These are phyloP conservation scores for Cavia porcellus DNA, from an alignment of 2,113 vertebrate genomes.

Conservation along the genomic window DNA sequence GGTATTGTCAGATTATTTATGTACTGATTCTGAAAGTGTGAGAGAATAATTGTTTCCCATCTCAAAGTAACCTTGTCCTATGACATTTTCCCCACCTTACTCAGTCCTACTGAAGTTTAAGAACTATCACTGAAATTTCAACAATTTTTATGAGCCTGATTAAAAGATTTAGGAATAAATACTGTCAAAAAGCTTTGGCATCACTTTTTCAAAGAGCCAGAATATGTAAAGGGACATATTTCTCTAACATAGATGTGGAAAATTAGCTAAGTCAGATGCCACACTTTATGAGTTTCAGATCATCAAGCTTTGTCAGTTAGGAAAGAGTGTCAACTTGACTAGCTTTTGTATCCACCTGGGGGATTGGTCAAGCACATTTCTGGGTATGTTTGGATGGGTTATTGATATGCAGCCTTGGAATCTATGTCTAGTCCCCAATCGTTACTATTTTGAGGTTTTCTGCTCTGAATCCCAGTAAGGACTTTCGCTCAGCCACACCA, in stretches of 20 bases:
- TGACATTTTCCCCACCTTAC: neutral
- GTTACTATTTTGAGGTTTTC: neutral
- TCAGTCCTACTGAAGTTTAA: neutral
- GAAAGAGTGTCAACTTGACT: neutral
- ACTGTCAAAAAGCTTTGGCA: neutral
- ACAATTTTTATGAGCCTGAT: slow-evolving; percentile 42
- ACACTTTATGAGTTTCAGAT: neutral
- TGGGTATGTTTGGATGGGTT: neutral
- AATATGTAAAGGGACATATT: neutral
- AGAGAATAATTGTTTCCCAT: neutral
- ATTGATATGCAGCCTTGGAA: neutral
- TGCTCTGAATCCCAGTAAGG: neutral
- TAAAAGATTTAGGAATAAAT: slow-evolving; percentile 38
- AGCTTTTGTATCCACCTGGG: neutral
- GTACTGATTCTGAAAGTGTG: slow-evolving; percentile 28
- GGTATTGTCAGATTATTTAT: slow-evolving; percentile 28
- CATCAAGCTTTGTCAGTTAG: neutral
- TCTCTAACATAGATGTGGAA: neutral
- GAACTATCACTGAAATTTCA: slow-evolving; percentile 35
- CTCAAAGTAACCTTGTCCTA: neutral
- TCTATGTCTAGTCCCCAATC: neutral
- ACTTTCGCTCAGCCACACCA: neutral
- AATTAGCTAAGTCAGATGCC: neutral
- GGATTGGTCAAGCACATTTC: neutral
- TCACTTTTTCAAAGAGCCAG: neutral